Base-by-base conservation (phyloP, 2,797 vertebrate species). In the Spinus pinus region DNA sequence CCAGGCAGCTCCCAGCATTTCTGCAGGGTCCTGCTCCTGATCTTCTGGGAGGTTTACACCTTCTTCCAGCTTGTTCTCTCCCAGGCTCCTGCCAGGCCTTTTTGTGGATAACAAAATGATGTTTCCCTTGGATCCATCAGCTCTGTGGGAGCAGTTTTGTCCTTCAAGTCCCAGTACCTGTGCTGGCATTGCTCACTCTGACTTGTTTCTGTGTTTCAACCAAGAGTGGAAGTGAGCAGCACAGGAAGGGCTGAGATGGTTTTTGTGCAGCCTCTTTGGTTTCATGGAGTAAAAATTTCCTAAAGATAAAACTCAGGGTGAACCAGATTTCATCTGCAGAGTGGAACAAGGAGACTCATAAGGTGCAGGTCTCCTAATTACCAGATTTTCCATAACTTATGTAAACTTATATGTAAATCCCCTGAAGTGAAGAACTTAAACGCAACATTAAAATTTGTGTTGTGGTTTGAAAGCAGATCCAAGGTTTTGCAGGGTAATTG, bases 401-500 rank as follows among this genome's bases (percentile, higher is more conserved):
- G 54, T 82, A 83, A 77, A 84, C 16, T 77, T 72, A 22, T 3
- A 47, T 50, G 49, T 61, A 87, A 93, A 91, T 60, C 35, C 69
- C 79, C 78, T 67, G 73, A 79, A 71, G 51, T 33, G 49, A 66
- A 84, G 86, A 88, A 77, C 14, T 8, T 62, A 88, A 91, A 60
- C 9, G 23, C 74, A 42, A 12, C 46, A 44, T 74, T 80, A 64
- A 86, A 77, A 71, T 41, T 37, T 33, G 46, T 74, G 23, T 50
- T 88, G 81, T 73, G 50, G 65, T 77, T 88, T 93, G 73, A 77
- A 85, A 92, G 53, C 37, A 92, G 86, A 82, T 78, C 46, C 74
- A 90, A 77, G 33, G 18, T 74, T 94, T 88, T 66, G 22, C 19
- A 78, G 53, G 74, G 67, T 35, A 92, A 73, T 81, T 92, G 74